These are phyloP conservation scores for Pyrocephalus nanus DNA, from an alignment of 2,797 vertebrate species.

Conservation along the genomic window DNA sequence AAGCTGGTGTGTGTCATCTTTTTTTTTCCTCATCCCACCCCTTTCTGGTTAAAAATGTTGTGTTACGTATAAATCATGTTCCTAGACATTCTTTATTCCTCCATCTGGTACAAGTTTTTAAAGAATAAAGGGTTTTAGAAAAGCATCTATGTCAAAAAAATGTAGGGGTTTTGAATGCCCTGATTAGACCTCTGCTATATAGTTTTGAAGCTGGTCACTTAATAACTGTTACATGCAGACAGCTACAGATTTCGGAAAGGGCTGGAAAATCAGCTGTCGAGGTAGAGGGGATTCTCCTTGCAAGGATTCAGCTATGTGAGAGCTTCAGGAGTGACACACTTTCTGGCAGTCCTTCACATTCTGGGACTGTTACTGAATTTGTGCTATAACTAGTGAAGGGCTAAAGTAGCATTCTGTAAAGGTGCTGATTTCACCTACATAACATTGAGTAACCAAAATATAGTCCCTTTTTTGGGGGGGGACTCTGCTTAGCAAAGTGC, in stretches of 20 bases:
- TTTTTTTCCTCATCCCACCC: neutral
- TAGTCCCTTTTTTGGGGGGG: constrained; percentile 26
- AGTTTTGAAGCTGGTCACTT: neutral
- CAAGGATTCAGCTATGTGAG: neutral
- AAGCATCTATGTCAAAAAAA: neutral
- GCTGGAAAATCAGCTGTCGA: neutral
- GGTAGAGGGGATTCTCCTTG: neutral
- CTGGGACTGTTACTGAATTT: neutral
- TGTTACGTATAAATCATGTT: neutral
- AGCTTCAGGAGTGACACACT: neutral
- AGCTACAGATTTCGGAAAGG: neutral
- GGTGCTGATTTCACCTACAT: neutral
- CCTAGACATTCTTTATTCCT: neutral
- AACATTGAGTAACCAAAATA: neutral
- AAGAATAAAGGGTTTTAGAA: neutral
- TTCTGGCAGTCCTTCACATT: neutral
- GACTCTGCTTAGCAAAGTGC: constrained; percentile 52
- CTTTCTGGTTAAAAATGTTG: constrained; percentile 32
- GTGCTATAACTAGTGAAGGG: neutral
- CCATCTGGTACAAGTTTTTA: neutral
- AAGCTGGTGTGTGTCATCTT: neutral
- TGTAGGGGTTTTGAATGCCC: neutral
- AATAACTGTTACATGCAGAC: neutral
- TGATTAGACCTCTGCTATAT: neutral
- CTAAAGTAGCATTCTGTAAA: neutral